Base-by-base conservation (phyloP, 2,113 vertebrate genomes). In the Lophochroa leadbeateri region DNA sequence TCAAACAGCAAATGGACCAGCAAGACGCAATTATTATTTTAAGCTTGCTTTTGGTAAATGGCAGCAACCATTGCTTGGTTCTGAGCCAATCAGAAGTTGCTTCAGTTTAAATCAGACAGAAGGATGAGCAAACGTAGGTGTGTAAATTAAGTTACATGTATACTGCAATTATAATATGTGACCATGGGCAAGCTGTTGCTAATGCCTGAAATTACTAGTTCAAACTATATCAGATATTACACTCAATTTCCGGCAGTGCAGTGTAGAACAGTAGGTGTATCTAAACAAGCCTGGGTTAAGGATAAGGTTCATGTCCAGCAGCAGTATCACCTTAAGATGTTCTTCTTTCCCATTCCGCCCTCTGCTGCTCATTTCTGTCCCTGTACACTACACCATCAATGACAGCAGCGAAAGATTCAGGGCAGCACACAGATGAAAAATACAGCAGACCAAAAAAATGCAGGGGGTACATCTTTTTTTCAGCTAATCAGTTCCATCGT, bases 221-320 rank as follows among this genome's bases (percentile, higher is more conserved):
- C 61, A 72, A 67, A 55, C 52, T 33, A 3, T n/a, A 57, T 69
- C 58, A 80, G 53, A 12, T 31, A 39, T 1, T 25, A 80, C 4
- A 43, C 6, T 49, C 11, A 20, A 6, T 55, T 83, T 82, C 55
- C 52, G 63, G 55, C 21, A 33, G 29, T 13, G 10, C 35, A 53
- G n/a, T 11, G 21, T 2, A 74, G 33, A 78, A 74, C 2, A 10
- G 14, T 0, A 55, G 29, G 78, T 1, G 0, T 13, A 55, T 14
- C 31, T 67, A 37, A 82, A 79, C 20, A 76, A 76, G 50, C 20
- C 20, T 52, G 17, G 4, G 3, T 33, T 77, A 72, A 74, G 55
- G 6, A 41, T 17, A 68, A 65, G 15, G 2, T 55, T 79, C 39
- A 35, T 0, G 2, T 68, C 10, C 13, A 88, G 33, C 31, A 85